Percentiles rank a stretch among this genome's conserved stretches.
phyloP scores from a whole-genome alignment of 37 sponge, comb jelly and placozoan genomes.

The Crambe crambe region DNA sequence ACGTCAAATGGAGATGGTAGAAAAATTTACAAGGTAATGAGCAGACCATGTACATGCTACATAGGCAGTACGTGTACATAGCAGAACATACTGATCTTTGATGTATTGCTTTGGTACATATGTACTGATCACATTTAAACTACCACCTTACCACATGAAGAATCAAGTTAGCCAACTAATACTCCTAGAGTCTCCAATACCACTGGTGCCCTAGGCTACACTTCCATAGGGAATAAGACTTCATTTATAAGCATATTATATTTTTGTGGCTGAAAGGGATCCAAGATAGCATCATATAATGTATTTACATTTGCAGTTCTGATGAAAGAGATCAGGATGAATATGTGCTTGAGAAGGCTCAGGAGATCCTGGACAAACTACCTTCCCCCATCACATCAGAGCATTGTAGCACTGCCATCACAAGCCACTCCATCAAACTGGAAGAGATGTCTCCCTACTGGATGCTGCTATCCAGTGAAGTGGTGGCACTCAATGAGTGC shows the following conservation, averaged over 20 bases:
- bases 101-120: too few species aligned
- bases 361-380: neutral
- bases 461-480: slow-evolving; percentile 16
- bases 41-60: neutral
- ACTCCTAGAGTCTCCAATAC: too few species aligned
- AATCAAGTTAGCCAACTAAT: too few species aligned
- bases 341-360: neutral
- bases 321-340: neutral
- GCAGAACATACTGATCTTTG: neutral
- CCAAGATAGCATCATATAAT: neutral
- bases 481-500: neutral
- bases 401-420: neutral
- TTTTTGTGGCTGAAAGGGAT: too few species aligned
- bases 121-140: too few species aligned
- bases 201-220: too few species aligned
- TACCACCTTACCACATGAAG: too few species aligned
- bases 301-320: neutral
- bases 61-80: neutral
- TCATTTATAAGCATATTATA: too few species aligned
- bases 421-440: neutral
- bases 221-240: too few species aligned
- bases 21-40: neutral
- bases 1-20: neutral
- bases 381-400: neutral
- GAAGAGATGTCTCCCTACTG: slow-evolving; percentile 36